Conservation (phyloP, 2,888 invertebrate species). For the Dicycla oo region DNA sequence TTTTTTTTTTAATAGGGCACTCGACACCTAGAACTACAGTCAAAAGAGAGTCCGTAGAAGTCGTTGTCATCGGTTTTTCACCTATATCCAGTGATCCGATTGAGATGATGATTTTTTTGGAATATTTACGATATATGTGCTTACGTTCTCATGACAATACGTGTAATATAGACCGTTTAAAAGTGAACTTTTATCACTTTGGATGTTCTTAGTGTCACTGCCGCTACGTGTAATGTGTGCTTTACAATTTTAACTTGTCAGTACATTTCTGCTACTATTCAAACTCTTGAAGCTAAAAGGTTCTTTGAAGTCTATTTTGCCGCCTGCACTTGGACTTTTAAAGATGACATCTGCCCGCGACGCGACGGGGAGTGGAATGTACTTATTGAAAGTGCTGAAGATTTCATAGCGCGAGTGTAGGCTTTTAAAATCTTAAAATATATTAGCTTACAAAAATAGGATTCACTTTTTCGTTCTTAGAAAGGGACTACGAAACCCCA, state of each 20-base stretch:
- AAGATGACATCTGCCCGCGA: neutral
- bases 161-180: neutral
- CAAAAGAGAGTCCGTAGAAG: too few species aligned
- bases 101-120: neutral
- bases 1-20: too few species aligned
- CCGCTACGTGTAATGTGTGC: neutral
- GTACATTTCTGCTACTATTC: neutral
- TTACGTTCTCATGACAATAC: neutral
- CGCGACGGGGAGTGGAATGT: neutral
- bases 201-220: neutral
- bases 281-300: constrained; percentile 8
- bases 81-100: neutral
- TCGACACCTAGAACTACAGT: too few species aligned
- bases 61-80: neutral
- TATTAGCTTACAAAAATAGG: too few species aligned
- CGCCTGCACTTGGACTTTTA: neutral
- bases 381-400: neutral
- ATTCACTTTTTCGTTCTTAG: neutral
- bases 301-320: neutral
- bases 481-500: too few species aligned
- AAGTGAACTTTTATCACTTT: neutral
- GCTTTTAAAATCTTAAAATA: neutral
- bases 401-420: too few species aligned
- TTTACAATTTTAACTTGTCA: neutral
- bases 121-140: neutral